phyloP scores from a whole-genome alignment of 2,888 invertebrate genomes.

The Eristalis tenax region DNA sequence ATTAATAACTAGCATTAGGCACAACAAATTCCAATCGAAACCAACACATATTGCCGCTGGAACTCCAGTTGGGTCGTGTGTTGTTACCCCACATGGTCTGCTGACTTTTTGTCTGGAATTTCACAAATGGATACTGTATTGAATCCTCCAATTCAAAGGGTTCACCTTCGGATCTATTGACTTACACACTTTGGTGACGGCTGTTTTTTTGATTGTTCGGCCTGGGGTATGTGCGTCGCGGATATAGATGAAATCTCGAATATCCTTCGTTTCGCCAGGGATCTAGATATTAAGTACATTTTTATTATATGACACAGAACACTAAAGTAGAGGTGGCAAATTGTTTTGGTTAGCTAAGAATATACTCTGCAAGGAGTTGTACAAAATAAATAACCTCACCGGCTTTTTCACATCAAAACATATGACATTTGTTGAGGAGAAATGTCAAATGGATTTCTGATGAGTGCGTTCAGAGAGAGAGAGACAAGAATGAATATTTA shows the following conservation, averaged over 20 bases:
- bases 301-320: conserved; percentile 12
- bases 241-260: conserved; percentile 40
- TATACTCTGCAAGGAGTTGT: neutral
- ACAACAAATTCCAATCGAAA: neutral
- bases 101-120: conserved; percentile 1
- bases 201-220: neutral
- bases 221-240: conserved; percentile 21
- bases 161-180: conserved; percentile 17
- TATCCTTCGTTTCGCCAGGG: conserved; percentile 46
- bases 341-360: neutral
- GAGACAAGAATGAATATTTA: neutral
- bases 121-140: neutral
- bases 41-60: conserved; percentile 37
- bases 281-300: conserved; percentile 67
- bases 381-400: conserved; percentile 56
- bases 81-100: conserved; percentile 54
- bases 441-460: neutral
- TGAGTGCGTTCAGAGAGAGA: conserved; percentile 27
- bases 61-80: conserved; percentile 41
- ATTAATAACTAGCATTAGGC: neutral
- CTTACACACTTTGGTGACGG: conserved; percentile 47
- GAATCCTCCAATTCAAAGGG: neutral
- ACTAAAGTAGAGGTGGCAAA: neutral
- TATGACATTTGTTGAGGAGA: conserved; percentile 13
- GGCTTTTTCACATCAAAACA: conserved; percentile 25